Evolutionary conservation across 2,797 vertebrate species (phyloP).

Genomic region (Tapirus indicus): DNA sequence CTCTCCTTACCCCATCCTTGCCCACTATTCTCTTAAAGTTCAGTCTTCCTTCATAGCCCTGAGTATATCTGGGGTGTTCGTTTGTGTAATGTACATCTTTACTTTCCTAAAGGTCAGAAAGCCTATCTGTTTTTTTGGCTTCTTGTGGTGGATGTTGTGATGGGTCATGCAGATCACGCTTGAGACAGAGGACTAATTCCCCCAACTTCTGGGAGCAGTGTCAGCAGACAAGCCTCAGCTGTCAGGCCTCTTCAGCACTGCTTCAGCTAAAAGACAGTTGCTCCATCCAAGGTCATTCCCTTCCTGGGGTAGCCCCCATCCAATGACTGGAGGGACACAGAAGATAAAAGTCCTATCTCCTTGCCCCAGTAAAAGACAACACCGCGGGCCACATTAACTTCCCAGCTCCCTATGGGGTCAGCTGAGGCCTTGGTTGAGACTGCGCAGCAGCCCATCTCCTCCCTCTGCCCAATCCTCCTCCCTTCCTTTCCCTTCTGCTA

Average conservation of each 20-base stretch:
- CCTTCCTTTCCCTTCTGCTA: neutral
- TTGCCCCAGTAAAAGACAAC: neutral
- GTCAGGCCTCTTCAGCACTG: neutral
- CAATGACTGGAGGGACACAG: neutral
- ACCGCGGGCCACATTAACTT: neutral
- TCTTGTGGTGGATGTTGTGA: neutral
- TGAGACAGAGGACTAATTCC: neutral
- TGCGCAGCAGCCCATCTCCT: no score
- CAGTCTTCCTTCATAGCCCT: neutral
- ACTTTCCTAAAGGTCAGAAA: neutral
- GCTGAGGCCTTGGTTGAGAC: neutral
- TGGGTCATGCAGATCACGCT: neutral
- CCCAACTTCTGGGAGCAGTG: fast-evolving
- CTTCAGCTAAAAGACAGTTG: neutral
- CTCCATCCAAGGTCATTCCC: neutral
- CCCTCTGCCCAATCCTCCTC: fast-evolving
- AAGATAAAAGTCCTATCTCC: neutral
- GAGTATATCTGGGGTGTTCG: no score
- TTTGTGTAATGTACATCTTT: neutral
- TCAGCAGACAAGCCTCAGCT: neutral
- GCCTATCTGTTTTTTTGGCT: neutral
- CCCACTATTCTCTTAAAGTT: neutral
- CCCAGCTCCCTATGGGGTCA: neutral
- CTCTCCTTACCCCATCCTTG: neutral
- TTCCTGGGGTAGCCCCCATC: neutral